phyloP scores from a whole-genome alignment of 2,888 invertebrate genomes.

The Oasisia sp. region DNA sequence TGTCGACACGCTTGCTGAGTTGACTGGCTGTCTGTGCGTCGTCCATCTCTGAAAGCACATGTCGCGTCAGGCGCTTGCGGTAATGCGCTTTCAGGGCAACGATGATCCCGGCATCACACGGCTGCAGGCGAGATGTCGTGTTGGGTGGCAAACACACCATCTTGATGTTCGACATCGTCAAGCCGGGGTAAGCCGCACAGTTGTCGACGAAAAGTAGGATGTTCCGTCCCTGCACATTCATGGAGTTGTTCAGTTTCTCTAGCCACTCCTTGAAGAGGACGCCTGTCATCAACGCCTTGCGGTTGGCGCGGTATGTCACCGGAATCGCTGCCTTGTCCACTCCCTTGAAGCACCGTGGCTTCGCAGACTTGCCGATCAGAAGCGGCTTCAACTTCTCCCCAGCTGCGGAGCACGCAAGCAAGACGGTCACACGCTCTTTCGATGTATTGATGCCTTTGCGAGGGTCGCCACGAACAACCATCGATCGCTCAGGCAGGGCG shows the following conservation, averaged over 20 bases:
- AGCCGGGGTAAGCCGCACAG: neutral
- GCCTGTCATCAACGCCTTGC: neutral
- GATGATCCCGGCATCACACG: too few relatives aligned
- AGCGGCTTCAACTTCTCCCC: conserved; percentile 44
- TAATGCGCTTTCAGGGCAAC: conserved; percentile 21
- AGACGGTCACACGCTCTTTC: conserved; percentile 42
- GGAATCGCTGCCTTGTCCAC: neutral
- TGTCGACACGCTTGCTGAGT: neutral
- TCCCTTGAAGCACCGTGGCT: neutral
- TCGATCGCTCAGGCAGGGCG: conserved; percentile 38
- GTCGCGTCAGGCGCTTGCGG: conserved; percentile 23
- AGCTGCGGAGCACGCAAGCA: conserved; percentile 40
- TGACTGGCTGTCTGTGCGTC: neutral
- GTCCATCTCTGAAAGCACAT: neutral
- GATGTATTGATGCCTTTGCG: conserved; percentile 37
- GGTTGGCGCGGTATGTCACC: neutral
- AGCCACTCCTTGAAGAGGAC: conserved; percentile 14
- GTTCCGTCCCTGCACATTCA: neutral
- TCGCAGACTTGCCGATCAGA: conserved; percentile 38
- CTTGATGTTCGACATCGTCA: neutral
- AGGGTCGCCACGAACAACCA: conserved; percentile 33
- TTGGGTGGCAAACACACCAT: neutral
- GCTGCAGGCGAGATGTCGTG: neutral
- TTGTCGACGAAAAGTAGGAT: conserved; percentile 23
- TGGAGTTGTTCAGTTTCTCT: neutral